Evolutionary conservation across 1,140 invertebrate species (phyloP).

Genomic region (Bombus pyrosoma): DNA sequence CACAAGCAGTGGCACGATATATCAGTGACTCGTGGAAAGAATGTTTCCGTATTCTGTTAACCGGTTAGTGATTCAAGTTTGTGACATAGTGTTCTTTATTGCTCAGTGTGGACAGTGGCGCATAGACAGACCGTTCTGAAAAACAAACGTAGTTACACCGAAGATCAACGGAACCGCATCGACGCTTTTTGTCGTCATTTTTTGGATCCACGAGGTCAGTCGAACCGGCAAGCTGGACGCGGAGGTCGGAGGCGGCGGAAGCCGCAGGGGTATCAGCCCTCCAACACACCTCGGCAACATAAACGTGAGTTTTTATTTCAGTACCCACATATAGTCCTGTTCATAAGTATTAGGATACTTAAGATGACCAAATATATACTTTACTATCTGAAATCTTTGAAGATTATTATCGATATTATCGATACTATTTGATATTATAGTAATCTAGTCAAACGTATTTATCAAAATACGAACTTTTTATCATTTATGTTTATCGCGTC

Average conservation of each 20-base stretch:
- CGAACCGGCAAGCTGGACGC: slow-evolving; percentile 78
- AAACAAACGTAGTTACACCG: slow-evolving; percentile 7
- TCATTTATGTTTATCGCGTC: too few species aligned
- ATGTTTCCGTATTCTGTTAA: background rate
- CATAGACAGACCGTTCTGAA: background rate
- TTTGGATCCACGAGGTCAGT: slow-evolving; percentile 37
- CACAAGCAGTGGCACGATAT: background rate
- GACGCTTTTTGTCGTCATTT: background rate
- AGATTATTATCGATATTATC: background rate
- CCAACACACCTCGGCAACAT: slow-evolving; percentile 76
- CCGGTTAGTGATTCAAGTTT: background rate
- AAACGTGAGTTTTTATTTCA: slow-evolving; percentile 75
- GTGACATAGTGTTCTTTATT: slow-evolving; percentile 15
- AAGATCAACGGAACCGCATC: background rate
- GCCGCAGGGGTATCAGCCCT: slow-evolving; percentile 78
- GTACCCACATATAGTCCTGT: background rate
- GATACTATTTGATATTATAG: too few species aligned
- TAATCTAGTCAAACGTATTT: too few species aligned
- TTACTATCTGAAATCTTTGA: background rate
- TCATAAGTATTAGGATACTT: background rate
- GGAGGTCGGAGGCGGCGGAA: slow-evolving; percentile 73
- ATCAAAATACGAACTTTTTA: too few species aligned
- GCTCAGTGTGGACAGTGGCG: slow-evolving; percentile 4
- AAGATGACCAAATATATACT: background rate
- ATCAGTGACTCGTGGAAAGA: slow-evolving; percentile 9